A percentile compares a stretch with the other conserved stretches of the same genome.
Evolutionary conservation across 2,113 vertebrate species (phyloP).

Genomic region (Oxyura jamaicensis): DNA sequence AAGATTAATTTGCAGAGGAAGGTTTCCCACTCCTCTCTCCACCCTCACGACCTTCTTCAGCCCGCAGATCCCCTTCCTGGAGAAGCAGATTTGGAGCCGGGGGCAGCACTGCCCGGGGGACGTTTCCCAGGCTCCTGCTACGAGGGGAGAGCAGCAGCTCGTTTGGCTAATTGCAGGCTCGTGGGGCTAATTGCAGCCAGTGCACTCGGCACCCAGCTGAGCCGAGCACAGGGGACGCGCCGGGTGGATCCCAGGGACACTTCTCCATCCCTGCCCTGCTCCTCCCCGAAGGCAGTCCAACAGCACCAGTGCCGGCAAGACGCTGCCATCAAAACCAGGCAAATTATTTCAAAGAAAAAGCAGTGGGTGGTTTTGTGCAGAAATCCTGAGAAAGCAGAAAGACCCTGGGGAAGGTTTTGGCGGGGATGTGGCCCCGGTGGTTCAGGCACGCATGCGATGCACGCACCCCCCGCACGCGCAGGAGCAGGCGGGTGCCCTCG

Average conservation of each 20-base stretch:
- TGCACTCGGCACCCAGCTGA: neutral
- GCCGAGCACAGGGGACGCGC: neutral
- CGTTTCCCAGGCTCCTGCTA: neutral
- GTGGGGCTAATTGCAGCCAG: neutral
- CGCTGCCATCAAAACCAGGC: neutral
- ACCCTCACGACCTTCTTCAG: rapidly evolving
- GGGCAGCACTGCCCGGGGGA: neutral
- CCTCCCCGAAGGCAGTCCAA: neutral
- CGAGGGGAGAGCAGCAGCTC: neutral
- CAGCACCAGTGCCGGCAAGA: neutral
- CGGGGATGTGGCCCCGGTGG: neutral
- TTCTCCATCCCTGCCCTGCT: neutral
- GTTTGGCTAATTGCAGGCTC: neutral
- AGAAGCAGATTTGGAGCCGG: neutral
- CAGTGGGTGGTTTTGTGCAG: neutral
- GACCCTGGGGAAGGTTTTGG: neutral
- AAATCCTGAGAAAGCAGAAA: neutral
- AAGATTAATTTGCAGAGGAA: neutral
- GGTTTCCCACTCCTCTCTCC: neutral
- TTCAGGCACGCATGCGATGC: neutral
- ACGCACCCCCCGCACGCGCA: too few relatives aligned
- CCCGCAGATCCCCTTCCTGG: neutral
- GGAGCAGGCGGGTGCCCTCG: neutral
- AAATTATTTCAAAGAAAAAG: neutral
- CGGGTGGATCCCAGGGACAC: neutral